Evolutionary conservation across 2,888 invertebrate species (phyloP).

Genomic region (Anarsia innoxiella): DNA sequence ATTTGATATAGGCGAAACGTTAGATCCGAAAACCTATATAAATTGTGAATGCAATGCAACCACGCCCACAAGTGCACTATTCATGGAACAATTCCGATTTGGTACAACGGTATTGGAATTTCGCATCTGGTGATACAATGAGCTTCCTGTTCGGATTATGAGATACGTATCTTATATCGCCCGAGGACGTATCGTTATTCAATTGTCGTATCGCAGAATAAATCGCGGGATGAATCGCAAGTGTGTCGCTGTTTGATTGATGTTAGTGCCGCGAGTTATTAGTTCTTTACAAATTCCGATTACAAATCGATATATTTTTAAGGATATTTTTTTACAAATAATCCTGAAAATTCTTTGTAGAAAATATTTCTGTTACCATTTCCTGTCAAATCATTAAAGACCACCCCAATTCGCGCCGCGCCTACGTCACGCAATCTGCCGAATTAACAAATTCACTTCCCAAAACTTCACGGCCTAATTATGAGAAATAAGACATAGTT

Average conservation of each 20-base stretch:
- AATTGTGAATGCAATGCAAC: slow-evolving; percentile 46
- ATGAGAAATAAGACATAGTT: slow-evolving; percentile 71
- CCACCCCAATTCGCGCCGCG: slow-evolving; percentile 46
- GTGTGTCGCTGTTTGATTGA: slow-evolving; percentile 29
- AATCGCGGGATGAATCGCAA: slow-evolving; percentile 37
- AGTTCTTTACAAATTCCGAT: no score
- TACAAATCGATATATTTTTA: not conserved
- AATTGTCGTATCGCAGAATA: slow-evolving; percentile 42
- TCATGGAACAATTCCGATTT: slow-evolving; percentile 25
- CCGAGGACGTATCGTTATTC: slow-evolving; percentile 48
- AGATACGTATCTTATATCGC: slow-evolving; percentile 63
- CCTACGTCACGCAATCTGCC: slow-evolving; percentile 11
- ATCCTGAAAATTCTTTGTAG: no score
- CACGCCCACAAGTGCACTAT: slow-evolving; percentile 63
- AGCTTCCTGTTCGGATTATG: slow-evolving; percentile 70
- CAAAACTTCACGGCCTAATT: slow-evolving; percentile 66
- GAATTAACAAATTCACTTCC: slow-evolving; percentile 28
- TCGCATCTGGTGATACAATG: slow-evolving; percentile 70
- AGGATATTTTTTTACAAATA: no score
- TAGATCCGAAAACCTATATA: slow-evolving; percentile 37
- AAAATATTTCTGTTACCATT: not conserved
- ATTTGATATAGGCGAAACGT: slow-evolving; percentile 29
- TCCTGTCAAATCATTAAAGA: slow-evolving; percentile 20
- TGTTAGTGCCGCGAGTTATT: slow-evolving; percentile 32
- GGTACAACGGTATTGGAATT: slow-evolving; percentile 51